Conservation (phyloP, 2,113 vertebrate species). For the Hypanus sabinus region DNA sequence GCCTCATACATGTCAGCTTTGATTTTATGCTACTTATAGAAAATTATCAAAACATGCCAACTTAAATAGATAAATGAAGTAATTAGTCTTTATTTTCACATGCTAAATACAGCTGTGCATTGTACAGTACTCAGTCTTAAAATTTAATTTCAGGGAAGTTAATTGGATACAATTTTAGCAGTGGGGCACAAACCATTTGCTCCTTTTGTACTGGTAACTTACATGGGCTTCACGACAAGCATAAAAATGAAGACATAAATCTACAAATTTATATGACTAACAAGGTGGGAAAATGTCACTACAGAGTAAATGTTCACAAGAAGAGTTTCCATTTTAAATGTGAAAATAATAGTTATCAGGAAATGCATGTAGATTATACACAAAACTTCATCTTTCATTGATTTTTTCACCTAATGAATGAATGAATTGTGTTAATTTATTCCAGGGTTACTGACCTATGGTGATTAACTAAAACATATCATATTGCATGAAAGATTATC, state of each 20-base stretch:
- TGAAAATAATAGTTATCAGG: background rate
- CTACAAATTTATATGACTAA: background rate
- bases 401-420: background rate
- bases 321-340: background rate
- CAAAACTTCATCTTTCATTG: background rate
- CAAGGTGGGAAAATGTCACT: background rate
- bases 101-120: too few species aligned
- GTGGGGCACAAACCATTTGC: too few species aligned
- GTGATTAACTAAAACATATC: background rate
- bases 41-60: background rate
- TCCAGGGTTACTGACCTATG: background rate
- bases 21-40: background rate
- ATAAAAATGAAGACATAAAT: background rate
- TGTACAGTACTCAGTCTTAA: too few species aligned
- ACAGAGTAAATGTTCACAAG: background rate
- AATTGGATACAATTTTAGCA: too few species aligned
- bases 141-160: too few species aligned
- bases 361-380: background rate
- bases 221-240: background rate
- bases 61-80: background rate
- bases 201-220: background rate
- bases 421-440: background rate
- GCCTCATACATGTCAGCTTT: background rate
- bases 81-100: too few species aligned
- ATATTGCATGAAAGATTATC: too few species aligned